Evolutionary conservation across 2,797 vertebrate species (phyloP), one percentile per base, ranked within the genome.

Genomic region (Amblyopsis hoosieri): DNA sequence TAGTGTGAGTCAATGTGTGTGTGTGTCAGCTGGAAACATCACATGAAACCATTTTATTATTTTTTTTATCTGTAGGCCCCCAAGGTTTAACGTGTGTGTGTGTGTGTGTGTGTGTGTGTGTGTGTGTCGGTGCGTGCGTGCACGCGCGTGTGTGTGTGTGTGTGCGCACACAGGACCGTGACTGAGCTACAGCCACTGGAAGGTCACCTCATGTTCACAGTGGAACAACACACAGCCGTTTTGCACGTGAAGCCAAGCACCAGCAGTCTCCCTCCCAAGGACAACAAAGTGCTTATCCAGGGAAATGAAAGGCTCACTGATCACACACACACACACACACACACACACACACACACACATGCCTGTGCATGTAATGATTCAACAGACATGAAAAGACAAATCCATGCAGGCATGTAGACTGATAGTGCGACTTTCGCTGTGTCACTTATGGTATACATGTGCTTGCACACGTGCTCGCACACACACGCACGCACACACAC

Each of bases 281-380:
- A 90, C 89, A 87, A 89, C 87, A 89, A 90, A 90, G 81, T 90
- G 89, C 87, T 89, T 89, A 90, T 85, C 75, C 75, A 84, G 73
- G 81, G 74, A 81, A 68, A 84, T 83, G 76, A 70, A 78, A 66
- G 71, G 75, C 75, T 74, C 73, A 78, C 57, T 74, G 76, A 83
- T 83, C 68, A 45, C 72, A 56, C 67, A 64, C 56, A 45, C 69
- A 63, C 64, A 54, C 57, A 48, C 51, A 57, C 64, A 67, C 55
- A 57, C 56, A 63, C 57, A 45, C 54, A 66, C 54, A 64, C 63
- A 74, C 64, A 45, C 54, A 17, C 54, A 15, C 31, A 56, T 13
- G 17, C 54, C 37, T 33, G 15, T 31, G 23, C 53, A 54, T 33
- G 10, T 6, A 17, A 10, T 10, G 50, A 15, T 14, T 15, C 7